Percentiles rank a stretch among this genome's conserved stretches.
Conservation (phyloP, 1,140 invertebrate species). For the Dendroctonus valens region DNA sequence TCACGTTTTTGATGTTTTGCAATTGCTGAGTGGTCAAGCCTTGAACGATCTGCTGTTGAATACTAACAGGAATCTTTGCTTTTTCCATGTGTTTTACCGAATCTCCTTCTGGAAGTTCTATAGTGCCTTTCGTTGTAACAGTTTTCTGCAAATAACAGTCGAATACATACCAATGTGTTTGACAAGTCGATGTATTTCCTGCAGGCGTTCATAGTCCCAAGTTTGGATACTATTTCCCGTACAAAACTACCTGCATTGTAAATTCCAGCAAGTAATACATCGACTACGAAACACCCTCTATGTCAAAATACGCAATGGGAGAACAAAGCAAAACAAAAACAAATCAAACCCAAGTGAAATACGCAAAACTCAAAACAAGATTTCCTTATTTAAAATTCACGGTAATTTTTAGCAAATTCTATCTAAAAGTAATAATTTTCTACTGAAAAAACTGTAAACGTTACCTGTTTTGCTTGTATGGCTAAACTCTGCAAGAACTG, state of each 20-base stretch:
- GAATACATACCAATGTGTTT: too few relatives aligned
- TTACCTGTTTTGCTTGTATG: slow-evolving; percentile 40
- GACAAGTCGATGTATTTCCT: too few relatives aligned
- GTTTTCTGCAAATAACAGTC: slow-evolving; percentile 20
- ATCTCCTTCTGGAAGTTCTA: slow-evolving; percentile 19
- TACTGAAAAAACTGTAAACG: neutral
- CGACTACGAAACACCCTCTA: too few relatives aligned
- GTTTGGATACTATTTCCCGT: too few relatives aligned
- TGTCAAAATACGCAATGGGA: too few relatives aligned
- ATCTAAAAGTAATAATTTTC: neutral
- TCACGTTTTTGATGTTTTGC: slow-evolving; percentile 47
- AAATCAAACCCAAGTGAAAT: too few relatives aligned
- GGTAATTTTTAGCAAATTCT: neutral
- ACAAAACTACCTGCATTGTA: too few relatives aligned
- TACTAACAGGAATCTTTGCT: slow-evolving; percentile 35
- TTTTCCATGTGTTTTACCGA: slow-evolving; percentile 34
- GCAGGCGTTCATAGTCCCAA: too few relatives aligned
- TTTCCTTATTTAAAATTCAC: neutral
- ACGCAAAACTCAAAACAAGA: too few relatives aligned
- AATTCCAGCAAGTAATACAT: too few relatives aligned
- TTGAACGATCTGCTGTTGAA: slow-evolving; percentile 45
- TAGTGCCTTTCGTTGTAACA: slow-evolving; percentile 10
- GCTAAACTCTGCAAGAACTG: slow-evolving; percentile 42
- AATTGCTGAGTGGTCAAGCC: slow-evolving; percentile 44
- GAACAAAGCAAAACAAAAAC: slow-evolving; percentile 1